Base-by-base conservation (phyloP, 2,797 vertebrate genomes). In the Acridotheres tristis region DNA sequence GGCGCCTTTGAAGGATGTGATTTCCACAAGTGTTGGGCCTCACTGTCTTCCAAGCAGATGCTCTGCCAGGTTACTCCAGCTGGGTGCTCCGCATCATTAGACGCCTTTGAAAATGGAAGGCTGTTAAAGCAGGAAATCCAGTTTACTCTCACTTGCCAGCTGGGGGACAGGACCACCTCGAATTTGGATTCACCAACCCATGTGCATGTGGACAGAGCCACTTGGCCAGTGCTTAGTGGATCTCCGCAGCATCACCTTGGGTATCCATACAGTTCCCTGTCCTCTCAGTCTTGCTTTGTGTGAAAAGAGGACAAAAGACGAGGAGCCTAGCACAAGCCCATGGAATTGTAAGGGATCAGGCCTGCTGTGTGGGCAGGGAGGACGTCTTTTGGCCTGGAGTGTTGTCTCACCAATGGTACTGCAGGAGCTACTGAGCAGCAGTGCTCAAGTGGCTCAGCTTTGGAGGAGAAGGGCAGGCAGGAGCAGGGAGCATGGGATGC, bases 111-210 rank as follows among this genome's bases (percentile, higher is more conserved):
- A 85, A 86, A 42, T 2, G 0, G 47, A 71, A 93, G 51, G 30
- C 68, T 87, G 8, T 40, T 83, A 40, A 86, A 66, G 76, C 50
- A 74, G 54, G 50, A 91, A 78, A 42, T 62, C 16, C 47, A 77
- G 8, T 66, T 85, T 59, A 16, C n/a, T 88, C 13, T 43, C 40
- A 29, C 27, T 65, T 62, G 32, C 54, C 51, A 67, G 7, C 19
- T 21, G 19, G 11, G 16, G 30, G 13, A 29, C 53, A 32, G 43
- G 48, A 80, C 40, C 12, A 32, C 30, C 13, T 92, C 7, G 2
- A 54, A 0, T 27, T 36, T 61, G 47, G 30, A 29, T 47, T 88
- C 45, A 47, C 19, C 0, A 5, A 5, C 8, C 30, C 0, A 0
- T 47, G 51, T 4, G 10, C 38, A 3, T 48, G 20, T 18, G 43